Conservation (phyloP, 2,113 vertebrate species). For the Prochilodus magdalenae region DNA sequence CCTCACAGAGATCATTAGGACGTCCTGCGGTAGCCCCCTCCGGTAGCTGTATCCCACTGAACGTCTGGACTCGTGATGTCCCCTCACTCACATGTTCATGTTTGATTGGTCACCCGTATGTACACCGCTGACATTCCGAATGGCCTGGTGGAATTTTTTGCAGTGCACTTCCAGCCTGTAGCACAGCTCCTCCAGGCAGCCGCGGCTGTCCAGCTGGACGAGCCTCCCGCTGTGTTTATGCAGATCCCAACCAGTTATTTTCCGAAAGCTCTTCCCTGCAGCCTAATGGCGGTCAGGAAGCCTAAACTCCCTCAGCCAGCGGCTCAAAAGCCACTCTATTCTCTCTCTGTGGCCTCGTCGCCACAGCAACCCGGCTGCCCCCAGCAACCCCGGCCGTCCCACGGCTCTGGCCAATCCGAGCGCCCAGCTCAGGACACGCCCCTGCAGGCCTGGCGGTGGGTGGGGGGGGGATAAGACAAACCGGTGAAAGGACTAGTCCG, state of each 20-base stretch:
- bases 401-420: slow-evolving; percentile 35
- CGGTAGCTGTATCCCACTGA: too few relatives aligned
- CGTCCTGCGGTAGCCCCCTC: too few relatives aligned
- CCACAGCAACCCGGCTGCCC: slow-evolving; percentile 31
- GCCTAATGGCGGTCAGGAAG: slow-evolving; percentile 30
- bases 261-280: slow-evolving; percentile 33
- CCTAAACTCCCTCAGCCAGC: slow-evolving; percentile 23
- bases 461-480: background rate
- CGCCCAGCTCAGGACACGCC: slow-evolving; percentile 15
- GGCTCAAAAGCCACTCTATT: slow-evolving; percentile 36
- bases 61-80: too few relatives aligned
- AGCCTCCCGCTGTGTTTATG: slow-evolving; percentile 36
- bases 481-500: background rate
- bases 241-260: slow-evolving; percentile 43
- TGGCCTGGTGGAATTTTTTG: background rate
- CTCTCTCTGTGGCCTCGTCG: slow-evolving; percentile 32
- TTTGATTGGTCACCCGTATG: too few relatives aligned
- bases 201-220: slow-evolving; percentile 30
- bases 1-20: too few relatives aligned
- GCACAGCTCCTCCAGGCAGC: background rate
- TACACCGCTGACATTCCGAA: too few relatives aligned
- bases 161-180: background rate
- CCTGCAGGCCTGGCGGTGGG: background rate
- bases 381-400: slow-evolving; percentile 10
- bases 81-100: too few relatives aligned